phyloP scores from a whole-genome alignment of 2,797 vertebrate genomes.

The Thaleichthys pacificus region DNA sequence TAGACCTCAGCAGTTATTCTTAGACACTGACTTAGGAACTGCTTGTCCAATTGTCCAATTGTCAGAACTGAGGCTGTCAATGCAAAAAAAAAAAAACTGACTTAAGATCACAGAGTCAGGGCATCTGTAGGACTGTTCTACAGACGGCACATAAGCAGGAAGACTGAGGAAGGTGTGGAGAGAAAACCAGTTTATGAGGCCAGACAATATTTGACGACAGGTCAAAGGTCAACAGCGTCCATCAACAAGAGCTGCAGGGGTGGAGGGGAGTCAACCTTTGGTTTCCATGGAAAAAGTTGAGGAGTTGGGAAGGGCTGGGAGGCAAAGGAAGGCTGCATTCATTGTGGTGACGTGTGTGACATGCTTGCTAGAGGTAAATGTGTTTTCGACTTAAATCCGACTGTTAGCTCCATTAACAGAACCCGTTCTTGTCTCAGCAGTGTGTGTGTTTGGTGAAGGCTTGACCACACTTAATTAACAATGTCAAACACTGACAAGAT shows the following conservation, averaged over 20 bases:
- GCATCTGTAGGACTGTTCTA: no score
- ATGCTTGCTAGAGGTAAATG: neutral
- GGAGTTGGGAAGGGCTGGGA: neutral
- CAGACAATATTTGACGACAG: neutral
- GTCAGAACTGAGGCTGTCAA: neutral
- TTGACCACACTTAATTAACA: neutral
- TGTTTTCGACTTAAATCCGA: neutral
- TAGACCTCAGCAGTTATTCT: conserved; percentile 31
- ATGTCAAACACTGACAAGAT: neutral
- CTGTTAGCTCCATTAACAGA: no score
- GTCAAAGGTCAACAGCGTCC: neutral
- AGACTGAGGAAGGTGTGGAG: neutral
- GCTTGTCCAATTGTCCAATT: neutral
- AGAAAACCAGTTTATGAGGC: neutral
- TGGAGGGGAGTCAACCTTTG: no score
- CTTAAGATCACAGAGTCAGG: no score
- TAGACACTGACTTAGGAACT: neutral
- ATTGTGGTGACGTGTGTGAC: no score
- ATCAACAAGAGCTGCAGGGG: neutral
- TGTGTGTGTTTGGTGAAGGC: conserved; percentile 5
- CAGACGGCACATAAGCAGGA: neutral
- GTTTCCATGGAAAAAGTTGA: neutral
- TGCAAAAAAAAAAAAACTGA: no score
- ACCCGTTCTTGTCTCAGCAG: neutral
- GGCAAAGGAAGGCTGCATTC: no score